A percentile compares a stretch with the other conserved stretches of the same genome.
These are phyloP conservation scores for Caenorhabditis sp. DNA, from an alignment of 2,888 invertebrate genomes.

Conservation along the genomic window DNA sequence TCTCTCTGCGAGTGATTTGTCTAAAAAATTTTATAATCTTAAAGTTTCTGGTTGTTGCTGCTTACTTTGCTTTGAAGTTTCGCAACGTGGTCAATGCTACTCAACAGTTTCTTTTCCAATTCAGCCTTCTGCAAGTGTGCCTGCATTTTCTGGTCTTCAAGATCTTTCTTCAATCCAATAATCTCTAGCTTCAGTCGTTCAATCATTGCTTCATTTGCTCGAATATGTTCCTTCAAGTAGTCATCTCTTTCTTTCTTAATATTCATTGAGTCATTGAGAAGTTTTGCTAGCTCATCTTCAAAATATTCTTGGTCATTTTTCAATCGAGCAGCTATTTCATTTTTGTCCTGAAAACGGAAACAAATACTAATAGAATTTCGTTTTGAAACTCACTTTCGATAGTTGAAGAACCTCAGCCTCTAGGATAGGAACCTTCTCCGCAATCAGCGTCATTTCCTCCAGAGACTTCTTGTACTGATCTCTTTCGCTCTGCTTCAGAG, in stretches of 20 bases:
- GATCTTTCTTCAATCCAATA: conserved; percentile 67
- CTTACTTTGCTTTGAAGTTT: conserved; percentile 49
- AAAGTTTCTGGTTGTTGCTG: not conserved
- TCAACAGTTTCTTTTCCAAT: conserved; percentile 75
- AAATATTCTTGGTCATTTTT: conserved; percentile 72
- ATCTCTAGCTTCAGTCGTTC: conserved; percentile 69
- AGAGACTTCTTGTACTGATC: conserved; percentile 70
- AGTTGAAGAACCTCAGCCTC: conserved; percentile 75
- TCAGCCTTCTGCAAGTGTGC: conserved; percentile 76
- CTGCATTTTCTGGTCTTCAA: conserved; percentile 75
- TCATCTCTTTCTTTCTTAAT: conserved; percentile 76
- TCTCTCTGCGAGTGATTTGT: conserved; percentile 75
- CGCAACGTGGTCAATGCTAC: conserved; percentile 78
- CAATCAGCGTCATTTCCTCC: conserved; percentile 58
- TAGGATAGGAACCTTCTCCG: conserved; percentile 77
- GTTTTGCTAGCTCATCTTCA: conserved; percentile 76
- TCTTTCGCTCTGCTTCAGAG: conserved; percentile 66
- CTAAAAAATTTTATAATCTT: conserved; percentile 51
- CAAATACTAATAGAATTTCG: too few relatives aligned
- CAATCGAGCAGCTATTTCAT: conserved; percentile 68
- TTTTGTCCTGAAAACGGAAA: conserved; percentile 60
- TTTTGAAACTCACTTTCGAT: conserved; percentile 51
- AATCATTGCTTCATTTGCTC: conserved; percentile 66
- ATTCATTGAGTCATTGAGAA: conserved; percentile 75
- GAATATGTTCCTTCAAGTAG: conserved; percentile 79